These are phyloP conservation scores for Notechis scutatus DNA, from an alignment of 2,113 vertebrate species.

Conservation along the genomic window DNA sequence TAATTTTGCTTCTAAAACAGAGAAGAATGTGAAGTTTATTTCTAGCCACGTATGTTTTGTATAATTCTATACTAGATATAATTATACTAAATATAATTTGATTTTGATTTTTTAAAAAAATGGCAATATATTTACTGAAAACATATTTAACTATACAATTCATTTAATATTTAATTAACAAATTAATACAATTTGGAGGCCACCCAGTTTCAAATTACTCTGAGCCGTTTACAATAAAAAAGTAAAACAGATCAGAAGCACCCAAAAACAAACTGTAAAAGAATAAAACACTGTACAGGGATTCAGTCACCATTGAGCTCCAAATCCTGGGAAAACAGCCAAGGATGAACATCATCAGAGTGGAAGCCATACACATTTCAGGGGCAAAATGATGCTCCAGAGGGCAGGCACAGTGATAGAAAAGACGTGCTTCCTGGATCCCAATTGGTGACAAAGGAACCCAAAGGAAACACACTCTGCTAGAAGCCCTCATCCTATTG, in stretches of 20 bases:
- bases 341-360: too few species aligned
- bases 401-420: background rate
- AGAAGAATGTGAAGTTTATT: background rate
- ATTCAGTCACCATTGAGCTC: background rate
- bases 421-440: background rate
- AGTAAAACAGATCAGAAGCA: too few species aligned
- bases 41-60: background rate
- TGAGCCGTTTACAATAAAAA: too few species aligned
- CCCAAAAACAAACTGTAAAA: background rate
- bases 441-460: background rate
- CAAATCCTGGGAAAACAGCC: background rate
- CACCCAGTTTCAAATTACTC: background rate
- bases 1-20: background rate
- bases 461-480: background rate
- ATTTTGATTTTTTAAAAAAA: too few species aligned
- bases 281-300: background rate
- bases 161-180: background rate
- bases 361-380: background rate
- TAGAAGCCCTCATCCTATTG: background rate
- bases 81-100: too few species aligned
- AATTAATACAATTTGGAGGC: background rate
- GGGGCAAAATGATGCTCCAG: background rate
- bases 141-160: background rate
- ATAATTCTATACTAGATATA: conserved; percentile 43
- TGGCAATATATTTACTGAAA: background rate